Evolutionary conservation across 2,888 invertebrate species (phyloP).

Genomic region (Drosophila lutescens): DNA sequence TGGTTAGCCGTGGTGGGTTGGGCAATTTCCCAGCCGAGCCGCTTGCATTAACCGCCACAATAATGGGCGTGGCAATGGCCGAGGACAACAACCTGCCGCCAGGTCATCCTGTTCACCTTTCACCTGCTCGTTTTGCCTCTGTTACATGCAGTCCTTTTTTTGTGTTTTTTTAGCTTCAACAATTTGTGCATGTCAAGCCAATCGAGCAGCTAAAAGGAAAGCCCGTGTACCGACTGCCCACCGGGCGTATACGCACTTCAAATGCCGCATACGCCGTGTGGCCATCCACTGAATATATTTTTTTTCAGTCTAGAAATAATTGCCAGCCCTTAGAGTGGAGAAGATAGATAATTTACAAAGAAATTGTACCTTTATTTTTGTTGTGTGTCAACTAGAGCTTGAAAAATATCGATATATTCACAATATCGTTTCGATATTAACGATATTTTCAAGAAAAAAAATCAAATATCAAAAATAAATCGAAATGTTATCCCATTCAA

Average conservation of each 20-base stretch:
- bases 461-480: too few relatives aligned
- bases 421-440: too few relatives aligned
- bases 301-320: background rate
- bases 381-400: too few relatives aligned
- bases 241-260: slow-evolving; percentile 55
- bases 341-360: background rate
- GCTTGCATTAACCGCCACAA: slow-evolving; percentile 19
- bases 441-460: too few relatives aligned
- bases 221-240: background rate
- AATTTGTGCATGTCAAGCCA: slow-evolving; percentile 68
- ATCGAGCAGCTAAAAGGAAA: slow-evolving; percentile 48
- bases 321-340: background rate
- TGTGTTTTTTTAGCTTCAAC: slow-evolving; percentile 18
- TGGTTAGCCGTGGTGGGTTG: background rate
- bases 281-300: slow-evolving; percentile 6
- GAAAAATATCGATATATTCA: too few relatives aligned
- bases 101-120: slow-evolving; percentile 21
- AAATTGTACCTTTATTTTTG: background rate
- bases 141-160: background rate
- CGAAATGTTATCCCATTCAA: too few relatives aligned
- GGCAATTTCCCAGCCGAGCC: slow-evolving; percentile 24
- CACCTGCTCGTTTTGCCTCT: slow-evolving; percentile 2
- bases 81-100: slow-evolving; percentile 73
- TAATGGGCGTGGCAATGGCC: slow-evolving; percentile 50
- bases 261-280: slow-evolving; percentile 29